Conservation (phyloP, 2,888 invertebrate genomes). For the Anthrax anthrax region DNA sequence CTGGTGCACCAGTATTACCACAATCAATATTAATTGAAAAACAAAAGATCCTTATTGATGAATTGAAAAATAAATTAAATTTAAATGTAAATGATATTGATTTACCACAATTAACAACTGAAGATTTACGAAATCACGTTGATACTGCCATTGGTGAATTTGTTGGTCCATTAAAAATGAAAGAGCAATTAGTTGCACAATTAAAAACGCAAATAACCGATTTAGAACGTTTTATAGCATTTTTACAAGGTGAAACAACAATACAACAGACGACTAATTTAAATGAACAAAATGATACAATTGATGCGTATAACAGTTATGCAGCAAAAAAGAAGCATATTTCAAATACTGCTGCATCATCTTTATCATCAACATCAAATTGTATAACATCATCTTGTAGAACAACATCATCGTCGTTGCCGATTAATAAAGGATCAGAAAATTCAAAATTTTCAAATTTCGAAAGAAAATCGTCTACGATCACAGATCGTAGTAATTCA, state of each 20-base stretch:
- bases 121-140: conserved; percentile 76
- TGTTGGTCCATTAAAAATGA: conserved; percentile 86
- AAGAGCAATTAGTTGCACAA: conserved; percentile 89
- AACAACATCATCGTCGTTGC: no score
- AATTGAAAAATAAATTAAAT: conserved; percentile 71
- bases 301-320: conserved; percentile 28
- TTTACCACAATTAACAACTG: conserved; percentile 54
- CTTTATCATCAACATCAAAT: no score
- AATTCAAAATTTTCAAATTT: no score
- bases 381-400: no score
- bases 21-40: conserved; percentile 70
- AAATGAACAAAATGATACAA: conserved; percentile 10
- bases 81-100: conserved; percentile 71
- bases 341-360: no score
- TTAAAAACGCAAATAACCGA: conserved; percentile 94
- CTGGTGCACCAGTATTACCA: conserved; percentile 56
- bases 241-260: conserved; percentile 66
- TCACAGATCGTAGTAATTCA: no score
- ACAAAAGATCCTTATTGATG: conserved; percentile 81
- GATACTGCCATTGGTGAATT: conserved; percentile 82
- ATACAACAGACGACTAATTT: conserved; percentile 15
- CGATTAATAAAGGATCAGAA: no score
- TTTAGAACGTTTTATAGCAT: conserved; percentile 89
- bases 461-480: no score
- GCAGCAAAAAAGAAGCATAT: conserved; percentile 27